Base-by-base conservation (phyloP, 2,797 vertebrate genomes). In the Sandelia bainsii region DNA sequence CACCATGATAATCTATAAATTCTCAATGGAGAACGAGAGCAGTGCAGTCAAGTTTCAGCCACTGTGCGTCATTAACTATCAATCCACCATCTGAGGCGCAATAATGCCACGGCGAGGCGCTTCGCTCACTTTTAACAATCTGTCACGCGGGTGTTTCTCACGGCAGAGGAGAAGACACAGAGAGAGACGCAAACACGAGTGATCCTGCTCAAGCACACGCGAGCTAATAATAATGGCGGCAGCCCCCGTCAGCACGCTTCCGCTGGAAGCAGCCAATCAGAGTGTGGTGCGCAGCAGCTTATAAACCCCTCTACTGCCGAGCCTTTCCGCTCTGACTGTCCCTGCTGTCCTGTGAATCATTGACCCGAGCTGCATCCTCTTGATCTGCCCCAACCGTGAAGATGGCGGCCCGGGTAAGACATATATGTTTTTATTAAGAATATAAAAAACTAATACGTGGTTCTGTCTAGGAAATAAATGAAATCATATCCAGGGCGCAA, bases 371-470 rank as follows among this genome's bases (percentile, higher is more conserved):
- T 64, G 65, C 85, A 75, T 68, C 77, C 32, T 34, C 37, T 68
- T 62, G 62, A 73, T 66, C 75, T 45, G 62, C 82, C 65, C 51
- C 78, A 69, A 87, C 81, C 79, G 85, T 66, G 85, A 94, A 91
- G 88, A 94, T 95, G 94, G 91, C 94, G 88, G 66, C 93, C 83
- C 92, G 93, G 93, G 94, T 94, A 94, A 94, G 93, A 86, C 7
- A 12, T 22, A 45, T 54, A 37, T 8, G 1, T 10, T 3, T 46
- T 20, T 12, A 14, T 56, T 53, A 23, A 8, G 25, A 17, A 17
- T n/a, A 4, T 2, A 17, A 5, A 12, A 50, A 50, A 6, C 0
- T 4, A 3, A 5, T 20, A 27, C 2, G 34, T 23, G 51, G 27
- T 54, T 52, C 0, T 14, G 2, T 58, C 2, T 0, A 42, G 16